These are phyloP conservation scores for Papilio elwesi DNA, from an alignment of 2,888 invertebrate genomes.

Conservation along the genomic window DNA sequence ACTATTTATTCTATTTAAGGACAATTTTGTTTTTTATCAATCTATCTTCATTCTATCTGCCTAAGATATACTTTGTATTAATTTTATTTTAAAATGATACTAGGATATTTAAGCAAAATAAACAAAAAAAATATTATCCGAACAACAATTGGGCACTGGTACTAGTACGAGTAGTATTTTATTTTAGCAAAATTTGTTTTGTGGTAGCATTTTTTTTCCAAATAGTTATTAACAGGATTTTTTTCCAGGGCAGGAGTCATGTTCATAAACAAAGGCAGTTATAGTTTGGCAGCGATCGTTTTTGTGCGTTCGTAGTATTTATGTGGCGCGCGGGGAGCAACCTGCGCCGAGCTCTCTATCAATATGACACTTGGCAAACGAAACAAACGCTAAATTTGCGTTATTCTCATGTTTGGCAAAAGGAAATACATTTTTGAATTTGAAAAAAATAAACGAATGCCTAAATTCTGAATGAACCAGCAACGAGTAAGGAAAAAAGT, in stretches of 20 bases:
- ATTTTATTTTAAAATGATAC: too few species aligned
- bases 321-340: slow-evolving; percentile 58
- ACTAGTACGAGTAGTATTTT: too few species aligned
- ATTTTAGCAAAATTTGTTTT: background rate
- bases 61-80: too few species aligned
- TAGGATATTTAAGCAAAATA: too few species aligned
- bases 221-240: slow-evolving; percentile 1
- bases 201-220: background rate
- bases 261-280: slow-evolving; percentile 76
- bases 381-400: slow-evolving; percentile 48
- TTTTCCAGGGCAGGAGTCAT: slow-evolving; percentile 61
- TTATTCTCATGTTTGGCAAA: slow-evolving; percentile 43
- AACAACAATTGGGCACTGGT: too few species aligned
- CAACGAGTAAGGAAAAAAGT: background rate
- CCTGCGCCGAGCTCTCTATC: slow-evolving; percentile 50
- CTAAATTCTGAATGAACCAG: background rate
- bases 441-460: background rate
- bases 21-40: too few species aligned
- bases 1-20: too few species aligned
- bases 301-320: slow-evolving; percentile 65
- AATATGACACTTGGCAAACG: slow-evolving; percentile 53
- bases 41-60: too few species aligned
- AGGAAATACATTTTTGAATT: slow-evolving; percentile 3
- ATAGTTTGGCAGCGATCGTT: slow-evolving; percentile 76
- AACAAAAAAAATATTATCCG: too few species aligned